Evolutionary conservation across 1,140 invertebrate species (phyloP), one percentile per base, ranked within the genome.

Genomic region (Formica selysi): DNA sequence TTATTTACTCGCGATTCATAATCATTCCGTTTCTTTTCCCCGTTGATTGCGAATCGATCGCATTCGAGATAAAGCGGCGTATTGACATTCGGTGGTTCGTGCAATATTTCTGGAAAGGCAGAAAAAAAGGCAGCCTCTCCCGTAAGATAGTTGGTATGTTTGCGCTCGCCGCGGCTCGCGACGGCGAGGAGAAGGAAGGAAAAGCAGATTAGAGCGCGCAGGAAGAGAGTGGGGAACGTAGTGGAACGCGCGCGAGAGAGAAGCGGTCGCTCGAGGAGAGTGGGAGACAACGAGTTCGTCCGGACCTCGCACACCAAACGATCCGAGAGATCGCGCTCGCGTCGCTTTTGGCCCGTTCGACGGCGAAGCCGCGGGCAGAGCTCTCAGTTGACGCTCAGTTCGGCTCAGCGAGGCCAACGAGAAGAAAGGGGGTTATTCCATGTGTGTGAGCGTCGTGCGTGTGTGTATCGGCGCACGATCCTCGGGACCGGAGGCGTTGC

Each of bases 381-480:
- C 92, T 93, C 93, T 95, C 94, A 95, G 94, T 95, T 94, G 94
- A 93, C 95, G 94, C 92, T 95, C 94, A 95, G 94, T 94, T 93
- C 92, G 94, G 94, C 94, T 94, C 93, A 94, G 94, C 94, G 94
- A 94, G 93, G 94, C 93, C 92, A 94, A 89, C 93, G 92, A 93
- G 92, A 94, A 93, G 90, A 92, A 94, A 94, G 94, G 90, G 93
- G 92, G 88, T 93, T 89, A 87, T 91, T 91, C 91, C 65, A 84
- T 92, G 91, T 92, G 90, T 92, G 91, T 90, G 92, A 91, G 79
- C 61, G 68, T 26, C 85, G 86, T 90, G 91, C 90, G 91, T 91
- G 92, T 92, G 91, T 91, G 86, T 79, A 76, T 81, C 61, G 11
- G n/a, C 70, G 51, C 44, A 44, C n/a, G 71, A 48, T 73, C 41